Evolutionary conservation across 2,888 invertebrate genomes (phyloP).

Genomic region (Dioctria linearis): DNA sequence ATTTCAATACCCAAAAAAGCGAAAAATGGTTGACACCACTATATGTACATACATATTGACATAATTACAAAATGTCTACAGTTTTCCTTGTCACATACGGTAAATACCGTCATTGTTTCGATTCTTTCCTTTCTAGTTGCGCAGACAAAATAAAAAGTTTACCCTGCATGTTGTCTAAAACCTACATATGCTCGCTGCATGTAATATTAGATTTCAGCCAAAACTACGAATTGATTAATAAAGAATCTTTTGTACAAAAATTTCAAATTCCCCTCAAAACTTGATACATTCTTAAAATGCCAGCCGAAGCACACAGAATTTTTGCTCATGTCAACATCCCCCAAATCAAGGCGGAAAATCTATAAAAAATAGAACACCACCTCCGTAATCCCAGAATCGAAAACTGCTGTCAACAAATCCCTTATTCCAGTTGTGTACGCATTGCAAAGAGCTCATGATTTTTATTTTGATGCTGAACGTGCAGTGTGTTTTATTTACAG

Average conservation of each 20-base stretch:
- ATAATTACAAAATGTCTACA: too few species aligned
- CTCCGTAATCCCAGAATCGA: not conserved
- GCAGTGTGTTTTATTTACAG: slow-evolving; percentile 21
- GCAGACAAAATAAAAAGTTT: too few species aligned
- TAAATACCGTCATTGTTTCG: too few species aligned
- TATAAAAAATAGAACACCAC: not conserved
- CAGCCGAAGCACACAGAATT: not conserved
- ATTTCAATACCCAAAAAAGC: too few species aligned
- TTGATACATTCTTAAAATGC: slow-evolving; percentile 29
- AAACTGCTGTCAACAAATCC: slow-evolving; percentile 13
- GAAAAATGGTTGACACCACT: too few species aligned
- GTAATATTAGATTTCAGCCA: too few species aligned
- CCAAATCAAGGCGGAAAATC: not conserved
- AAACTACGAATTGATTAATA: too few species aligned
- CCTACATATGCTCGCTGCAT: too few species aligned
- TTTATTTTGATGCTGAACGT: slow-evolving; percentile 22
- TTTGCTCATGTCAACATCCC: not conserved
- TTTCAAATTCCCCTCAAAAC: slow-evolving; percentile 35
- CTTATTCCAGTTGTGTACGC: slow-evolving; percentile 27
- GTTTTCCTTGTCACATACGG: too few species aligned
- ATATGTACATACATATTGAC: too few species aligned
- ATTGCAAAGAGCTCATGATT: slow-evolving; percentile 26
- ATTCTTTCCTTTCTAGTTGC: too few species aligned
- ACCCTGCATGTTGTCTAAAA: too few species aligned
- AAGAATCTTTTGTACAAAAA: not conserved